Evolutionary conservation across 2,888 invertebrate genomes (phyloP), one percentile per base, ranked within the genome.

Genomic region (Drosophila mulleri): DNA sequence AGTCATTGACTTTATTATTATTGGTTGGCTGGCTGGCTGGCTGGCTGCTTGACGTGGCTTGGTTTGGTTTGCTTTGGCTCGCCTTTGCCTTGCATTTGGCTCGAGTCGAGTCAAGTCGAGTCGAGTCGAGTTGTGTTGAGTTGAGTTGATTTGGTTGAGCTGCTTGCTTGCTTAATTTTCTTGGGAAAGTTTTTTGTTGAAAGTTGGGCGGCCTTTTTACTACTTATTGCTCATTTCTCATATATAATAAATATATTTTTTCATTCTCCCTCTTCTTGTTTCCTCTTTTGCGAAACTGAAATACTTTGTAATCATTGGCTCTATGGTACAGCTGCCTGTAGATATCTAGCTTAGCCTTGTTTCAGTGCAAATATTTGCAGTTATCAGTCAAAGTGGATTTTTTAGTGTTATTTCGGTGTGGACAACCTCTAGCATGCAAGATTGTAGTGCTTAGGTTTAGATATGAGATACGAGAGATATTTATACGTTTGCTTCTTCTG

Each of bases 1-100:
- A 91, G 91, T 87, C 91, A 91, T 91, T 91, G 91, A 91, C 91
- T 91, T 89, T 79, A 82, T 79, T 79, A 79, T 79, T 79, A 79
- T 79, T 79, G 79, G 79, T 79, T 79, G 74, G 73, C n/a, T 75
- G 75, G 66, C 67, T 72, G 61, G 67, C 67, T 66, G 37, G 39
- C 60, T 68, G 39, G 52, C 67, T 67, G 66, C 47, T 56, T 72
- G 70, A 37, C 23, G 45, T 68, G 68, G 60, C 44, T 60, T 57
- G 67, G 56, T n/a, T 53, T 37, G 58, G 52, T 20, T 66, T 54
- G 71, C 61, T 32, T 53, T 53, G 52, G 59, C 41, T 59, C 54
- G 47, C 18, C 59, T 72, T 56, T 67, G 54, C 58, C 42, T 54
- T 37, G 67, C 48, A 45, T 65, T 69, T 48, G 70, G 23, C 58